These are phyloP conservation scores for Agelas oroides DNA, from an alignment of 37 sponge, comb jelly and placozoan species.

Conservation along the genomic window DNA sequence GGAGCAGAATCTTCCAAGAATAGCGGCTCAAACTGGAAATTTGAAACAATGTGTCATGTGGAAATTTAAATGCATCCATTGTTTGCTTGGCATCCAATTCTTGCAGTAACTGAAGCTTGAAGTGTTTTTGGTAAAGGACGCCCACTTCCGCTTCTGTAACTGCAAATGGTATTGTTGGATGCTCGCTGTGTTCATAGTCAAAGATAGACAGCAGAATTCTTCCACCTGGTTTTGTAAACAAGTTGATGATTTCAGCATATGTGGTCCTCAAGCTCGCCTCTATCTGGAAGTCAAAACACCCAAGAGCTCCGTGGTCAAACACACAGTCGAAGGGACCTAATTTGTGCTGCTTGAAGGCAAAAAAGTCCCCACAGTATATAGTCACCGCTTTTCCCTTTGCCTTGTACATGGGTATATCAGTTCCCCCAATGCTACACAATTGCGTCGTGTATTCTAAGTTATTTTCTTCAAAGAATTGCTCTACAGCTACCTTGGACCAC, in stretches of 20 bases:
- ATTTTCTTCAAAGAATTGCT: slow-evolving; percentile 3
- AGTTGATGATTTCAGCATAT: background rate
- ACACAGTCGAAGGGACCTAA: background rate
- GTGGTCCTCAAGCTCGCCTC: background rate
- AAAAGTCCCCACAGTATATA: slow-evolving; percentile 26
- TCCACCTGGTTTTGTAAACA: background rate
- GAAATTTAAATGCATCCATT: no score
- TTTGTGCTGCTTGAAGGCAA: background rate
- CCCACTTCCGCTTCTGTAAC: slow-evolving; percentile 2
- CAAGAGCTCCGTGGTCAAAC: background rate
- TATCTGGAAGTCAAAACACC: background rate
- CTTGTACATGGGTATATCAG: background rate
- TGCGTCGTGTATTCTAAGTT: background rate
- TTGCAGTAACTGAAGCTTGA: background rate
- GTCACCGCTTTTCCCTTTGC: background rate
- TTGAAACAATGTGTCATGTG: no score
- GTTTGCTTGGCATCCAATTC: background rate
- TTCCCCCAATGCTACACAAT: background rate
- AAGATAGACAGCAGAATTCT: background rate
- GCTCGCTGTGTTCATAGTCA: slow-evolving; percentile 1
- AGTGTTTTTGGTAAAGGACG: background rate
- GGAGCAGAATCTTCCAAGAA: background rate
- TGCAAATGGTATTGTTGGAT: background rate
- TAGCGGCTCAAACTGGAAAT: background rate
- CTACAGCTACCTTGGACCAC: slow-evolving; percentile 1